phyloP scores from a whole-genome alignment of 2,113 vertebrate genomes.

The Thymallus thymallus region DNA sequence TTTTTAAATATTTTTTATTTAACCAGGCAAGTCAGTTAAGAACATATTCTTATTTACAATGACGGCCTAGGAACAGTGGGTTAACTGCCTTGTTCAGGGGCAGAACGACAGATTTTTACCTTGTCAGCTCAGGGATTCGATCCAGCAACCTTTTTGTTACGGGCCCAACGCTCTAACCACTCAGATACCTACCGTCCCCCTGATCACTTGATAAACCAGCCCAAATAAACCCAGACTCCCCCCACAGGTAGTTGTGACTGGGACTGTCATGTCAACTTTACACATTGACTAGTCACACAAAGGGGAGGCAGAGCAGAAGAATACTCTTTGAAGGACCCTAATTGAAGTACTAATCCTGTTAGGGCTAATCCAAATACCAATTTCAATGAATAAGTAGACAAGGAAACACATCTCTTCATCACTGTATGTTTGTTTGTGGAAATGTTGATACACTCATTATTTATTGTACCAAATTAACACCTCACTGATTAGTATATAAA shows the following conservation, averaged over 20 bases:
- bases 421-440: conserved; percentile 26
- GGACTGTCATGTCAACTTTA: neutral
- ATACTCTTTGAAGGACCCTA: neutral
- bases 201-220: conserved; percentile 59
- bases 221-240: conserved; percentile 34
- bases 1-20: no score
- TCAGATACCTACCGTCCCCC: no score
- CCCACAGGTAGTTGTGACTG: conserved; percentile 44
- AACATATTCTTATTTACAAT: no score
- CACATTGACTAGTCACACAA: neutral
- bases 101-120: no score
- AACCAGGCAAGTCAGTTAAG: no score
- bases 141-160: no score
- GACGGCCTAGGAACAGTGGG: no score
- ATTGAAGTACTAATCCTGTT: conserved; percentile 39
- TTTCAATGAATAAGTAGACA: conserved; percentile 30
- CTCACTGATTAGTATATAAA: no score
- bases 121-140: no score
- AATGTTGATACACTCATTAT: conserved; percentile 8
- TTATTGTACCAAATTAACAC: neutral
- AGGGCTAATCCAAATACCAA: conserved; percentile 28
- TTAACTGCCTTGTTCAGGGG: no score
- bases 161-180: no score
- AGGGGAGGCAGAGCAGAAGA: neutral
- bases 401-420: conserved; percentile 16